Evolutionary conservation across 2,888 invertebrate genomes (phyloP).

Genomic region (Tanytarsus gracilentus): DNA sequence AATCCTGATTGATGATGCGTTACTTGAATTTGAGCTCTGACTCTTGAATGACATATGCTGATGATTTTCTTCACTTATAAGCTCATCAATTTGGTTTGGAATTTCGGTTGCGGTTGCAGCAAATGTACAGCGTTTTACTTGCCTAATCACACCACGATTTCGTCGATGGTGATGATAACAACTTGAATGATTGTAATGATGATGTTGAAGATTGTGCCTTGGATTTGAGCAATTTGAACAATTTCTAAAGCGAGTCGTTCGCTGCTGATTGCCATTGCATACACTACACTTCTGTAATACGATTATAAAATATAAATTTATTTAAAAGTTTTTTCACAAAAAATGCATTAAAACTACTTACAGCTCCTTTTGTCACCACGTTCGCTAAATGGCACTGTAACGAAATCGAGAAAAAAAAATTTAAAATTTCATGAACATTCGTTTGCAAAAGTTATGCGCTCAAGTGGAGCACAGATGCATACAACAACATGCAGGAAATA

Average conservation of each 20-base stretch:
- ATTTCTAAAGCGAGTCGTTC: constrained; percentile 1
- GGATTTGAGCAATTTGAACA: constrained; percentile 30
- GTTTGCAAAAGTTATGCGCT: no score
- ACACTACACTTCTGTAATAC: constrained; percentile 4
- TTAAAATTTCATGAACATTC: background rate
- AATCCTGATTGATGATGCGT: constrained; percentile 32
- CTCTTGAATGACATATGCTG: constrained; percentile 31
- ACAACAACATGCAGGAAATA: no score
- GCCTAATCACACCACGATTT: constrained; percentile 19
- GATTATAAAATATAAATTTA: background rate
- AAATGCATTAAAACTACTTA: constrained; percentile 34
- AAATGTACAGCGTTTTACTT: constrained; percentile 39
- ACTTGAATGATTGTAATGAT: constrained; percentile 9
- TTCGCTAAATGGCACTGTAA: constrained; percentile 43
- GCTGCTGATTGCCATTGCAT: constrained; percentile 19
- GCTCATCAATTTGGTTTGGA: constrained; percentile 21
- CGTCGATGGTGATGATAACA: constrained; percentile 20
- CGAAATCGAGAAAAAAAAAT: constrained; percentile 14
- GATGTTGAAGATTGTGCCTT: constrained; percentile 9
- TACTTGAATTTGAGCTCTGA: constrained; percentile 33
- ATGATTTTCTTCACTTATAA: constrained; percentile 14
- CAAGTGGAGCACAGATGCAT: no score
- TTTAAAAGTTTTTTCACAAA: background rate
- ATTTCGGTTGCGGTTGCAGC: constrained; percentile 35
- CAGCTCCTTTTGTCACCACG: constrained; percentile 43